These are phyloP conservation scores for Ennomos fuscantarius DNA, from an alignment of 2,888 invertebrate species.

Conservation along the genomic window DNA sequence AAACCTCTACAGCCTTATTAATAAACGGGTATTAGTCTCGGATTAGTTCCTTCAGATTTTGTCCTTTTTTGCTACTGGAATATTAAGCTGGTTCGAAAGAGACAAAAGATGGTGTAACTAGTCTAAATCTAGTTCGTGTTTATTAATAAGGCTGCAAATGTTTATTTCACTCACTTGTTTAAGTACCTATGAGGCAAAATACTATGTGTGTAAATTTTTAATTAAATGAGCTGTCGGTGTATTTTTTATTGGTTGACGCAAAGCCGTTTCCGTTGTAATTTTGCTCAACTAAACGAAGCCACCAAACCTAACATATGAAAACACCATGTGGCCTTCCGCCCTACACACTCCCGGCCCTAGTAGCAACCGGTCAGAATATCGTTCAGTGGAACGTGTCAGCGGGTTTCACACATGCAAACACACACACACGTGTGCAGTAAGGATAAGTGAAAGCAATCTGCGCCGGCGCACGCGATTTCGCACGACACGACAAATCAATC, in stretches of 20 bases:
- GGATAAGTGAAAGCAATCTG: slow-evolving; percentile 56
- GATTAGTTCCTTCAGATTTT: too few species aligned
- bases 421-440: slow-evolving; percentile 34
- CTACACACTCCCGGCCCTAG: slow-evolving; percentile 20
- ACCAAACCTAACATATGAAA: slow-evolving; percentile 1
- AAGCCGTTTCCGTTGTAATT: slow-evolving; percentile 1
- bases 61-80: too few species aligned
- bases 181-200: too few species aligned
- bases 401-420: slow-evolving; percentile 33
- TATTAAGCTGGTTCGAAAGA: too few species aligned
- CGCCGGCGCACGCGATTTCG: slow-evolving; percentile 36
- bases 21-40: too few species aligned
- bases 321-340: slow-evolving; percentile 26
- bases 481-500: slow-evolving; percentile 38
- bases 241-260: neutral
- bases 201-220: too few species aligned
- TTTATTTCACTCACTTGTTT: too few species aligned
- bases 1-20: too few species aligned
- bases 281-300: slow-evolving; percentile 2
- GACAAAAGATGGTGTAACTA: too few species aligned
- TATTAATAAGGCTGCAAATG: too few species aligned
- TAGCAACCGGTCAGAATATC: slow-evolving; percentile 54
- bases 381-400: slow-evolving; percentile 55
- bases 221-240: too few species aligned
- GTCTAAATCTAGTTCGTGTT: too few species aligned